These are phyloP conservation scores for Drosophila dunni DNA, from an alignment of 1,140 invertebrate species.

Conservation along the genomic window DNA sequence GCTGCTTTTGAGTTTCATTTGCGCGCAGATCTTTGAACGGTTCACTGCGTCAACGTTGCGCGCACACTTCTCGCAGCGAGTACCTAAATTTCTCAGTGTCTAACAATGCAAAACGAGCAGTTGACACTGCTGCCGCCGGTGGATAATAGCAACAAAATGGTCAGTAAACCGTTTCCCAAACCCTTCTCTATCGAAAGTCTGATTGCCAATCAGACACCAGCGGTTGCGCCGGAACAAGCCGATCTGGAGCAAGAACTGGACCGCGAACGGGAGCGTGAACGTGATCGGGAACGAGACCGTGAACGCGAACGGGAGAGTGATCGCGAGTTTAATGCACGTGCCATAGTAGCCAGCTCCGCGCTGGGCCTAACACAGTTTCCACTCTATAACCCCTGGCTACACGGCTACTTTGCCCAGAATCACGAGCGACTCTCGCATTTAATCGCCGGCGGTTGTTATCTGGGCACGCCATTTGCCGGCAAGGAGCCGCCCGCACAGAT, in stretches of 20 bases:
- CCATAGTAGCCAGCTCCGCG: slow-evolving; percentile 73
- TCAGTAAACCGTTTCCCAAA: slow-evolving; percentile 71
- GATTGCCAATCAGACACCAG: slow-evolving; percentile 74
- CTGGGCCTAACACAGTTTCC: slow-evolving; percentile 78
- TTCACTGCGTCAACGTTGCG: slow-evolving; percentile 68
- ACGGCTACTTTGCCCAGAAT: slow-evolving; percentile 81
- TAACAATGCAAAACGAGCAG: slow-evolving; percentile 58
- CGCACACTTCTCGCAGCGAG: slow-evolving; percentile 34
- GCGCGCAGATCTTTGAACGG: slow-evolving; percentile 80
- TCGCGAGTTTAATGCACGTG: slow-evolving; percentile 69
- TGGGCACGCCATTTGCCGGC: slow-evolving; percentile 41
- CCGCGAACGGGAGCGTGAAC: slow-evolving; percentile 26
- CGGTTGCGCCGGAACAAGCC: slow-evolving; percentile 27
- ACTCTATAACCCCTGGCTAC: slow-evolving; percentile 83
- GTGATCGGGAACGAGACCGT: slow-evolving; percentile 32
- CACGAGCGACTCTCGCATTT: slow-evolving; percentile 79
- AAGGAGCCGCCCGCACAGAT: slow-evolving; percentile 39
- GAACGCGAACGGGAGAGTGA: slow-evolving; percentile 46
- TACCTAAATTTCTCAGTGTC: slow-evolving; percentile 7
- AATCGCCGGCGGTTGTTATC: slow-evolving; percentile 71
- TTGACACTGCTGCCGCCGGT: slow-evolving; percentile 50
- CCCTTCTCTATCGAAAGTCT: slow-evolving; percentile 84
- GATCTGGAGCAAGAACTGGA: slow-evolving; percentile 19
- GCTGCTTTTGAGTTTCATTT: slow-evolving; percentile 57
- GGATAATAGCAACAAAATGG: slow-evolving; percentile 59